phyloP scores from a whole-genome alignment of 2,113 vertebrate species.

The Elachura formosa region DNA sequence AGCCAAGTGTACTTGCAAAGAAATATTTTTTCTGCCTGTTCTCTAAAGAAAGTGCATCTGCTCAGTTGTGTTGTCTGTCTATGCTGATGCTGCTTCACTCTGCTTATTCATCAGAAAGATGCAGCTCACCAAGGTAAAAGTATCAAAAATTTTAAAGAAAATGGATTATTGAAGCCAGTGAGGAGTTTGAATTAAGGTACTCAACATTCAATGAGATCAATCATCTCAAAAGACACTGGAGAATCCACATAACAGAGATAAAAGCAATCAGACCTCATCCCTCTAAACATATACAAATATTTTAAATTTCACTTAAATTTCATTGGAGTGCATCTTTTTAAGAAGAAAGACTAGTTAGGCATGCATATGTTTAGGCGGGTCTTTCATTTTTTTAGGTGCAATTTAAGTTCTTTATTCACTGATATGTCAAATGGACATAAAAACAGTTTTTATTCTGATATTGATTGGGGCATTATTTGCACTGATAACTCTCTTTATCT shows the following conservation, averaged over 20 bases:
- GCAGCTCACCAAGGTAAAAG: not conserved
- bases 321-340: not conserved
- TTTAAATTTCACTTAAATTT: not conserved
- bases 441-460: not conserved
- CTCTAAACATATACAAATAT: not conserved
- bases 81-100: not conserved
- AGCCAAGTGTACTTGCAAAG: not conserved
- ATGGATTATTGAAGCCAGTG: not conserved
- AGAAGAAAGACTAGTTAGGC: not conserved
- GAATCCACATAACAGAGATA: fast-evolving
- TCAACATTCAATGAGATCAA: not conserved
- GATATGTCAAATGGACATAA: not conserved
- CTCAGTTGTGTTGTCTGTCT: not conserved
- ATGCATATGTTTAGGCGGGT: not conserved
- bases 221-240: not conserved
- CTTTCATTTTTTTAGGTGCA: not conserved
- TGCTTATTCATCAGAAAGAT: not conserved
- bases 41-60: not conserved
- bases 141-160: not conserved
- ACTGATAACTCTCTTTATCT: not conserved
- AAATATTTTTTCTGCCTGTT: not conserved
- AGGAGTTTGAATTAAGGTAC: not conserved
- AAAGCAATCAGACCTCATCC: not conserved
- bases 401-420: not conserved
- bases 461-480: not conserved